A percentile compares a stretch with the other conserved stretches of the same genome.
Conservation (phyloP, 2,797 vertebrate species). For the Parauchenoglanis punctatus region DNA sequence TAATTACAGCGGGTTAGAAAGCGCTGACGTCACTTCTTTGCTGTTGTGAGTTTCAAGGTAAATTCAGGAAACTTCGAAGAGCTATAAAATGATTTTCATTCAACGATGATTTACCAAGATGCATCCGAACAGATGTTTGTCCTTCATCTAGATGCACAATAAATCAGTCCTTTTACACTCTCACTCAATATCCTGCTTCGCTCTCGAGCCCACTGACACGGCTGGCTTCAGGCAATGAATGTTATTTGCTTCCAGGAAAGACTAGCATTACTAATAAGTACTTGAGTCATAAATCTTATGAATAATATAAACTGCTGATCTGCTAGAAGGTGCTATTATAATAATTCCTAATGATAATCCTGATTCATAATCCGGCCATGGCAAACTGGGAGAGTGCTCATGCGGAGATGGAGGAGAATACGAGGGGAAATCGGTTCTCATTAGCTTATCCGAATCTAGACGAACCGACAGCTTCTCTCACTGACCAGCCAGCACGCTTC, state of each 20-base stretch:
- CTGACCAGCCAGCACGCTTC: constrained; percentile 20
- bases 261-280: neutral
- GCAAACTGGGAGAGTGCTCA: constrained; percentile 8
- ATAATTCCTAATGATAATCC: constrained; percentile 43
- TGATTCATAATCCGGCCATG: constrained; percentile 43
- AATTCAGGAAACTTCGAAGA: neutral
- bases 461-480: constrained; percentile 46
- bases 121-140: constrained; percentile 23
- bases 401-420: constrained; percentile 13
- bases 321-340: constrained; percentile 19
- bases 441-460: constrained; percentile 45
- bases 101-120: constrained; percentile 32
- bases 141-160: constrained; percentile 39
- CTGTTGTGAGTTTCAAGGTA: neutral
- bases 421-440: constrained; percentile 41
- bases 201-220: neutral
- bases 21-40: neutral
- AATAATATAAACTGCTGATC: constrained; percentile 26
- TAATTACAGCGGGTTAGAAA: neutral
- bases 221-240: constrained; percentile 26
- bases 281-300: constrained; percentile 16
- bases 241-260: constrained; percentile 30
- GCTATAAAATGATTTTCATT: constrained; percentile 8
- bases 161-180: constrained; percentile 35
- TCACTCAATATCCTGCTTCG: constrained; percentile 1